Evolutionary conservation across 2,888 invertebrate genomes (phyloP), one percentile per base, ranked within the genome.

Genomic region (Mythimna vitellina): DNA sequence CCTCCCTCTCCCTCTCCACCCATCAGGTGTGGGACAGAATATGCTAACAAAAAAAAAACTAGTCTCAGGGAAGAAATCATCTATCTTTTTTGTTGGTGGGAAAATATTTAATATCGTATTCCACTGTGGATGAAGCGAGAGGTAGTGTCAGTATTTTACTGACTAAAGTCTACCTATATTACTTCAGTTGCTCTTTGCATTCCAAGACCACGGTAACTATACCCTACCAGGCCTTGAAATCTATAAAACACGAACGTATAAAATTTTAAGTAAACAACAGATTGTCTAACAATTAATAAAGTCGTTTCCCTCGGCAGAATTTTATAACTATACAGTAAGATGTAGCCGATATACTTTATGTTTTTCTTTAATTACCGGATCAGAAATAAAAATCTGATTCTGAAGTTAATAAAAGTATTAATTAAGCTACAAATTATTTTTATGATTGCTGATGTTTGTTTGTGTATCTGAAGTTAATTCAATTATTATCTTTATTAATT

Each of bases 301-400:
- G 54, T 60, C 70, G 68, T 75, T 83, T 83, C 56, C 66, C 35
- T 80, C 53, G 51, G 49, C 61, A 51, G 38, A 63, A 58, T 84
- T 72, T 81, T 76, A 72, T 71, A 67, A 75, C 76, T 57, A 67
- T 64, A 67, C 29, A 51, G 42, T 57, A 54, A 65, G 67, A 83
- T 70, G 66, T 20, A 63, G 49, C 49, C 38, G 60, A 62, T 70
- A 53, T 35, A 54, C 61, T 70, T 75, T 70, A 67, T 65, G 65
- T 67, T 22, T 67, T 67, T 51, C 20, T 65, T 70, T 84, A 84
- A 80, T 80, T 76, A 81, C 68, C 65, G 81, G 81, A 81, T 76
- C 65, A 58, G 53, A 68, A 73, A 63, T 76, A 66, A 67, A 80
- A 76, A 68, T 70, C 60, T n/a, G 60, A 67, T 70, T 17, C 65